These are phyloP conservation scores for Chelmon rostratus DNA, from an alignment of 2,797 vertebrate species.

Conservation along the genomic window DNA sequence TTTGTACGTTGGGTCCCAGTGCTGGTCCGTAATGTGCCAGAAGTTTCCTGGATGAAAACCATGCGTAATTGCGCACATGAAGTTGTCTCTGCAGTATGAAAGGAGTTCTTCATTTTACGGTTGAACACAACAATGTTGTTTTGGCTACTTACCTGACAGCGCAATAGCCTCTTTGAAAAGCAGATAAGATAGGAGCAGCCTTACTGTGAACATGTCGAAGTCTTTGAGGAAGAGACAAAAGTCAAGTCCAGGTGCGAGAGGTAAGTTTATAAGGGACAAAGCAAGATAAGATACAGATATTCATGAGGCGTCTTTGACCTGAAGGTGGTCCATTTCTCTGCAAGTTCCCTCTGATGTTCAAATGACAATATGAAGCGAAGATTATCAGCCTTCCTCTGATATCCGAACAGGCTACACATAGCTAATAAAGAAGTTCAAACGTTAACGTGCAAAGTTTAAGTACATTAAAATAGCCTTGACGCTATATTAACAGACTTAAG, in stretches of 20 bases:
- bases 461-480: neutral
- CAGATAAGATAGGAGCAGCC: constrained; percentile 62
- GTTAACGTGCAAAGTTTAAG: too few relatives aligned
- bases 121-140: accelerated
- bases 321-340: neutral
- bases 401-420: too few relatives aligned
- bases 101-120: neutral
- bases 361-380: neutral
- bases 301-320: constrained; percentile 4
- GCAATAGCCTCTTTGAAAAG: constrained; percentile 54
- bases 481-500: neutral
- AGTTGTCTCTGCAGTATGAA: neutral
- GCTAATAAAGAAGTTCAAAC: neutral
- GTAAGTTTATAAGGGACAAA: constrained; percentile 42
- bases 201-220: constrained; percentile 61
- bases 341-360: neutral
- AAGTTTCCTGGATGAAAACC: constrained; percentile 85
- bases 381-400: neutral
- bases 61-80: constrained; percentile 30
- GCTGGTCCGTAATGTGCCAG: constrained; percentile 96
- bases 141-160: constrained; percentile 67
- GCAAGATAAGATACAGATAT: constrained; percentile 57
- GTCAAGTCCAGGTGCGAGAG: constrained; percentile 30
- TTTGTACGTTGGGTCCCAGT: constrained; percentile 90
- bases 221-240: constrained; percentile 19